Conservation (phyloP, 2,797 vertebrate genomes). For the Muscicapa comitata region DNA sequence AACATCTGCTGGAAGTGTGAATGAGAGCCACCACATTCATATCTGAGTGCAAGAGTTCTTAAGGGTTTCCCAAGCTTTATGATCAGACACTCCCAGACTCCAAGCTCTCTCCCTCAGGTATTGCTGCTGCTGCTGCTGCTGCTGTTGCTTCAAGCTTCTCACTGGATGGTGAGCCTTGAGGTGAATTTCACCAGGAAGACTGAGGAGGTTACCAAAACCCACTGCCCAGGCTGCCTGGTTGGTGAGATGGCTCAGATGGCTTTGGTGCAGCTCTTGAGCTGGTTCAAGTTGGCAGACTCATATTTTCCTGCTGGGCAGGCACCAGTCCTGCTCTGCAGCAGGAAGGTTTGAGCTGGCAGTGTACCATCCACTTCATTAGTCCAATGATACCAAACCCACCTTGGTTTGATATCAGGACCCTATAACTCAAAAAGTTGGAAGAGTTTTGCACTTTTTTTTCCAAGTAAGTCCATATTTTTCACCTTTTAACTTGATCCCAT, state of each 20-base stretch:
- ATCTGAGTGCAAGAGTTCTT: not conserved
- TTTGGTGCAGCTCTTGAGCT: not conserved
- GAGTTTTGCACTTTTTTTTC: not conserved
- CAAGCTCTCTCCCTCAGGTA: not conserved
- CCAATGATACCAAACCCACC: not conserved
- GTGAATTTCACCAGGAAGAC: fast-evolving
- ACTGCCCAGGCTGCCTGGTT: not conserved
- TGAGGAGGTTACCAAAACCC: not conserved
- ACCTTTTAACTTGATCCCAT: not conserved
- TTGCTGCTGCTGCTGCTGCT: not conserved
- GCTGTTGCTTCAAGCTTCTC: not conserved
- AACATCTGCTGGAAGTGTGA: not conserved
- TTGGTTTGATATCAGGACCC: not conserved
- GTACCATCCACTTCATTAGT: not conserved
- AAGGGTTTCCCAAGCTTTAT: not conserved
- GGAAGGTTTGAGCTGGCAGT: not conserved
- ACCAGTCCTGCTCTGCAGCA: not conserved
- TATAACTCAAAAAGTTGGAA: not conserved
- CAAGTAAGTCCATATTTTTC: not conserved
- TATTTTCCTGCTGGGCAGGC: fast-evolving
- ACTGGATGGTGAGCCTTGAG: not conserved
- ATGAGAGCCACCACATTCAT: not conserved
- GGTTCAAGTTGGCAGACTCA: not conserved
- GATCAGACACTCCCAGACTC: not conserved
- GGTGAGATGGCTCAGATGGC: fast-evolving